Base-by-base conservation (phyloP, 53 echinoderm and acorn worm species). In the Apostichopus leukothele region DNA sequence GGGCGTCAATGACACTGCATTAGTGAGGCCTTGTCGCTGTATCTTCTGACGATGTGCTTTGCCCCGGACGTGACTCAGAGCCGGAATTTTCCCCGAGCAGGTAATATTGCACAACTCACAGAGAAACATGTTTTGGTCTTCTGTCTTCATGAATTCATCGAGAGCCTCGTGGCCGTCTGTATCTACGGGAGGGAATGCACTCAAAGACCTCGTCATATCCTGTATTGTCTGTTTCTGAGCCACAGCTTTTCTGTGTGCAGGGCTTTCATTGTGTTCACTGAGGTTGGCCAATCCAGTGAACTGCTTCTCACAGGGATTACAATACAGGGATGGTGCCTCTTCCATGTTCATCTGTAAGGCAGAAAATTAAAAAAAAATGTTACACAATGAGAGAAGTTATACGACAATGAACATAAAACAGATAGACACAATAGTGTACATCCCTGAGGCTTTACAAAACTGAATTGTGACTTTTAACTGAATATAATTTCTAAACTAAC, bases 51-150 rank as follows among this genome's bases (percentile, higher is more conserved):
- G 19, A 26, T 87, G 88, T 9, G 74, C 11, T 60, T 75, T 74
- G 6, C 88, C 75, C 59, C 53, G 16, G 21, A 73, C 50, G 75
- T 87, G 88, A 74, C 27, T 53, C 9, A 87, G 25, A 7, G 75
- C 59, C 2, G 88, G 88, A 12, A 75, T 75, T 20, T 75, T 74
- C 4, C 88, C 88, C 14, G 88, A n/a, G 16, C 88, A 87, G 53
- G 88, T 51, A n/a, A 20, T 19, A 19, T 87, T 12, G 51, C 88
- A 87, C 3, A 87, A 57, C 74, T 22, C 73, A 27, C 88, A 87
- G 5, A 74, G 73, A 51, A 73, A 87, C 5, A 75, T 51, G 53
- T 87, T 87, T 22, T 87, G 52, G 16, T 75, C 88, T 51, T 75
- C 21, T 75, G 88, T 55, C 9, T 51, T 75, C 52, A 87, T 75